Evolutionary conservation across 2,797 vertebrate species (phyloP).

Genomic region (Anabas testudineus): DNA sequence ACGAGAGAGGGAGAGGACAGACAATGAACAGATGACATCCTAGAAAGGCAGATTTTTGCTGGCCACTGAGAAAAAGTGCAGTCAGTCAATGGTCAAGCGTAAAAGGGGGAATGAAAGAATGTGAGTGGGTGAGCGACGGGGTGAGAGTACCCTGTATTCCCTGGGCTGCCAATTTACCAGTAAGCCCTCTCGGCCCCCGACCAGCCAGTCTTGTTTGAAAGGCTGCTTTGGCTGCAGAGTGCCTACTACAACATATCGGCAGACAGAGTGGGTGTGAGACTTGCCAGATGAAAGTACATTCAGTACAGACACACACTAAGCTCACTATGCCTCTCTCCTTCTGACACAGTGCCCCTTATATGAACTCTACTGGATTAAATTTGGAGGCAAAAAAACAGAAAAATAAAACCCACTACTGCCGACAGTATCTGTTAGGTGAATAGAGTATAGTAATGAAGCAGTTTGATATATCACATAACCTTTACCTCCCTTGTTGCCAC

Average conservation of each 20-base stretch:
- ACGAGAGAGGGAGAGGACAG: constrained; percentile 45
- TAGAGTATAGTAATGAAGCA: constrained; percentile 49
- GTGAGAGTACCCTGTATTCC: constrained; percentile 82
- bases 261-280: constrained; percentile 79
- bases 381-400: constrained; percentile 37
- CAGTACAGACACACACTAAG: constrained; percentile 60
- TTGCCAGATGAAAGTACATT: constrained; percentile 80
- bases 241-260: constrained; percentile 72
- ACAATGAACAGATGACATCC: constrained; percentile 78
- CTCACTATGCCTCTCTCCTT: constrained; percentile 64
- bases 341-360: constrained; percentile 83
- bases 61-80: constrained; percentile 63
- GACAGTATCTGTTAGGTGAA: constrained; percentile 47
- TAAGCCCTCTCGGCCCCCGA: constrained; percentile 74
- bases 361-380: constrained; percentile 75
- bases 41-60: constrained; percentile 70
- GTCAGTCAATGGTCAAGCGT: constrained; percentile 81
- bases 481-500: constrained; percentile 56
- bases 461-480: constrained; percentile 74
- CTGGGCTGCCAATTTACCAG: constrained; percentile 84
- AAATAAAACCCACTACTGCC: constrained; percentile 46
- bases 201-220: constrained; percentile 75
- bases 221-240: constrained; percentile 75
- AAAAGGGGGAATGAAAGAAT: constrained; percentile 78
- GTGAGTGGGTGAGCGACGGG: constrained; percentile 75